Base-by-base conservation (phyloP, 2,888 invertebrate genomes). In the Scaptomyza tumidula region DNA sequence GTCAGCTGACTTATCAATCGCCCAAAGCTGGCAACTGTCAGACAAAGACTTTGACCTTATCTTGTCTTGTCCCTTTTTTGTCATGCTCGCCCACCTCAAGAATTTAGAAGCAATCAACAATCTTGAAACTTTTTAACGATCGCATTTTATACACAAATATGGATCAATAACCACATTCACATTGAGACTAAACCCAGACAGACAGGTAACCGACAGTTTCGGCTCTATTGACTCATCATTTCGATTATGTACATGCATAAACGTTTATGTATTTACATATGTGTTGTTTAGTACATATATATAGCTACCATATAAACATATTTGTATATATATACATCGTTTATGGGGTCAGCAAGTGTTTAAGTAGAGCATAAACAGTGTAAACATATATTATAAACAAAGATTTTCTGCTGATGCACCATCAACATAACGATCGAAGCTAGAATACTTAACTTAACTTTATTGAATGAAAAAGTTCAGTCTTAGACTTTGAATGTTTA, bases 1-100 rank as follows among this genome's bases (percentile, higher is more conserved):
- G 45, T 58, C 65, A 66, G 57, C 65, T 66, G 66, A 57, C 65
- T 46, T 57, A 64, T 50, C 55, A 65, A 63, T 65, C 19, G 52
- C 6, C 27, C 35, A 44, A 44, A 31, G 31, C 44, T 62, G 62
- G 48, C 62, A 57, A 27, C 44, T 52, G 59, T 33, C 33, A 31
- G 1, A 0, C 16, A n/a, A 33, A 58, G 58, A 50, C 58, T 50
- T 50, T 33, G 58, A 66, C 44, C 64, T 53, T 62, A 65, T 62
- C 62, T 53, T 35, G 50, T 24, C n/a, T 59, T 48, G 60, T 27
- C 57, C 46, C 61, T 33, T 41, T 46, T 48, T 46, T 33, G 0
- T 33, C 58, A 33, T 49, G 31, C 0, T 2, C 49, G 49, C 33
- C n/a, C 24, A 37, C 14, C 14, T 4, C 11, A n/a, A 11, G 19